A percentile compares a stretch with the other conserved stretches of the same genome.
phyloP scores from a whole-genome alignment of 2,888 invertebrate species.

The Troilus luridus region DNA sequence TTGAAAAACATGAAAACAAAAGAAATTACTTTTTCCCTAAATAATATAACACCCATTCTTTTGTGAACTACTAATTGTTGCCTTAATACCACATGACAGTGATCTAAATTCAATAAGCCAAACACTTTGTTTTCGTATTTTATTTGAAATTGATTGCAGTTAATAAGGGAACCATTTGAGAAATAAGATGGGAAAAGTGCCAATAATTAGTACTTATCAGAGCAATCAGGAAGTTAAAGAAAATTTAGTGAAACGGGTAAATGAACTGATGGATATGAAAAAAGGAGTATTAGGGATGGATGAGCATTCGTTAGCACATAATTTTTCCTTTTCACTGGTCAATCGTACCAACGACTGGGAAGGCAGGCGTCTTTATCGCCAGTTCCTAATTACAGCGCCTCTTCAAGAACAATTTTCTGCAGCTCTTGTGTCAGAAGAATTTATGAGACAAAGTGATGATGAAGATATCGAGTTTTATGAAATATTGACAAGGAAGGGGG shows the following conservation, averaged over 20 bases:
- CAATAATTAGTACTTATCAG: neutral
- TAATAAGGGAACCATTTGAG: neutral
- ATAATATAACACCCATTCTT: too few species aligned
- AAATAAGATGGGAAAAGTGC: neutral
- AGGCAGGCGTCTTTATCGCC: neutral
- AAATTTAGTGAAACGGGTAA: neutral
- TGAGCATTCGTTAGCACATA: neutral
- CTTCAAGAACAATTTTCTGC: constrained; percentile 35
- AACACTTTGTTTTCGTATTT: neutral
- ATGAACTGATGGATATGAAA: neutral
- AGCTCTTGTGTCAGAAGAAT: constrained; percentile 5
- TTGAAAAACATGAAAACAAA: too few species aligned
- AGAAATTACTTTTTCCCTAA: too few species aligned
- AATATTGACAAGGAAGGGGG: neutral
- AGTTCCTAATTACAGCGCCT: neutral
- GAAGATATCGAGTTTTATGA: neutral
- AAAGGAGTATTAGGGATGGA: constrained; percentile 9
- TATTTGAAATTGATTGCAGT: neutral
- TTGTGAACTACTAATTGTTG: too few species aligned
- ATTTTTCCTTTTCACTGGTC: neutral
- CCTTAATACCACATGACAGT: neutral
- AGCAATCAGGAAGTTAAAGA: neutral
- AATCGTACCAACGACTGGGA: neutral
- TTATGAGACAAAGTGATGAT: constrained; percentile 1
- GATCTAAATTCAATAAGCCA: neutral